Evolutionary conservation across 1,140 invertebrate genomes (phyloP), one percentile per base, ranked within the genome.

Genomic region (Meteorus sp.): DNA sequence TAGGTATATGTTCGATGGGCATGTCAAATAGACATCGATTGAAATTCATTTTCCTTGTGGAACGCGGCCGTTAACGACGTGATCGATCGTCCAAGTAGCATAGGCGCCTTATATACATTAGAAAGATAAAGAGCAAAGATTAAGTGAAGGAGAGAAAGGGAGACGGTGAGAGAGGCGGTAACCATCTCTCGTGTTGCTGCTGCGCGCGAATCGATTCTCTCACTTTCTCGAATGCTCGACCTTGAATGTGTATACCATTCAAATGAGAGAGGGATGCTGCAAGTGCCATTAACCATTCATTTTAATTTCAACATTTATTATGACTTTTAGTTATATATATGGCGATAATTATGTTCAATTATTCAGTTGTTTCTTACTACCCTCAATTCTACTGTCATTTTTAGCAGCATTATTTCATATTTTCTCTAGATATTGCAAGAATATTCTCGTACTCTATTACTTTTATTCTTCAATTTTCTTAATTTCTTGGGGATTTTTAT

Each of bases 1-100:
- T 23, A 15, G 22, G 19, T 23, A n/a, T 23, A n/a, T 23, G 4
- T 13, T 31, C 15, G 17, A 48, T 48, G 25, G 13, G 25, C 23
- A 13, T 47, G 9, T 11, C 44, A 25, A n/a, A 47, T 45, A 27
- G 35, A 35, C 20, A 44, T 48, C 33, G 25, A 47, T 43, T 45
- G 41, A 67, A 62, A 59, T 63, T 60, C 54, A 64, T 62, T 66
- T 64, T 64, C 56, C 43, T 31, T 22, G 33, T 54, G 54, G 59
- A 59, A 60, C 61, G 51, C 52, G 56, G 35, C 35, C 51, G 48
- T 57, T 66, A 63, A 66, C 61, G 64, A 66, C 58, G 58, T 55
- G 58, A 63, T 58, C 60, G 48, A 61, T 66, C 59, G 53, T 23
- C 45, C 13, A 52, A 35, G 19, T 35, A n/a, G n/a, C n/a, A n/a